These are phyloP conservation scores for Julus scandinavius DNA, from an alignment of 2,888 invertebrate species.

Conservation along the genomic window DNA sequence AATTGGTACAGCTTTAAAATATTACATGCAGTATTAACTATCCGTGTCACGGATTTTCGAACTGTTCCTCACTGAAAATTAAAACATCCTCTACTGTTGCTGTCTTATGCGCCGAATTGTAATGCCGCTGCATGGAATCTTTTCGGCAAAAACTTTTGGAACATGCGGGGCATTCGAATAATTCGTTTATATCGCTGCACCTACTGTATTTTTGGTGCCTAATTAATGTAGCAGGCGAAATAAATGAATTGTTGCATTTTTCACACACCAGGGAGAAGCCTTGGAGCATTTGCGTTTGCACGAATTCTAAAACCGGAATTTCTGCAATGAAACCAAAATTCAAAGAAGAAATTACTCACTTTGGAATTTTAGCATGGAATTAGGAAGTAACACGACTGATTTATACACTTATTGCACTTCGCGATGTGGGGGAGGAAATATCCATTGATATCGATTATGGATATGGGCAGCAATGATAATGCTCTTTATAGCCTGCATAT, in stretches of 20 bases:
- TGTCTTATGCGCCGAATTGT: conserved; percentile 62
- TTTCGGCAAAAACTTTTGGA: conserved; percentile 37
- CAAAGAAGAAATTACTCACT: conserved; percentile 30
- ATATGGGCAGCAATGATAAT: no score
- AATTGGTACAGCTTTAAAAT: neutral
- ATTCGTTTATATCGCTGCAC: conserved; percentile 39
- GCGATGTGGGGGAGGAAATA: no score
- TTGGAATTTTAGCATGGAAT: conserved; percentile 20
- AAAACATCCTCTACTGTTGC: neutral
- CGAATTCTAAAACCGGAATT: conserved; percentile 35
- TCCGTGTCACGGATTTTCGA: neutral
- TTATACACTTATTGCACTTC: neutral
- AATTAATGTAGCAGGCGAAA: neutral
- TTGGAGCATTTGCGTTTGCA: conserved; percentile 47
- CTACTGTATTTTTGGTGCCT: conserved; percentile 45
- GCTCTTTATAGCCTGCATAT: no score
- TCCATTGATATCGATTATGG: no score
- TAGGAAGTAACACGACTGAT: neutral
- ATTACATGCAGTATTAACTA: neutral
- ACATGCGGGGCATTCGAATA: conserved; percentile 45
- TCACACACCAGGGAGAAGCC: conserved; percentile 20
- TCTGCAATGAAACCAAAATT: conserved; percentile 35
- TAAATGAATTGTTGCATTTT: conserved; percentile 45
- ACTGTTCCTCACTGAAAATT: neutral
- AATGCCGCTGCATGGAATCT: conserved; percentile 52